Percentiles rank a stretch among this genome's conserved stretches.
Conservation (phyloP, 2,888 invertebrate species). For the Erebia epiphron region DNA sequence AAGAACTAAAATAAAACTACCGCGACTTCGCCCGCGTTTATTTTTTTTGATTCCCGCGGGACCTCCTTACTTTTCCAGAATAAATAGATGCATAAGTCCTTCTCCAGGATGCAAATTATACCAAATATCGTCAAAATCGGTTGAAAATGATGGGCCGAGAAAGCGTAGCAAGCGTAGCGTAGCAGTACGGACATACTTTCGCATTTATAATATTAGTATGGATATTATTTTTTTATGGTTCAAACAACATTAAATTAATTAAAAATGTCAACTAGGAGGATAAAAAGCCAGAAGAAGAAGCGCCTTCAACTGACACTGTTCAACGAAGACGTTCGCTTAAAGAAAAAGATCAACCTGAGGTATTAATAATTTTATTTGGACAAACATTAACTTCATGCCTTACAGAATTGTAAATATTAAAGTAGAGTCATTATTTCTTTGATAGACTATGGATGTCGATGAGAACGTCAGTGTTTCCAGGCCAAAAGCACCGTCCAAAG, state of each 20-base stretch:
- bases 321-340: constrained; percentile 72
- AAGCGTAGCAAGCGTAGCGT: no score
- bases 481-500: constrained; percentile 12
- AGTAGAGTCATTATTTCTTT: constrained; percentile 19
- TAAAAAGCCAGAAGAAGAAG: constrained; percentile 44
- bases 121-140: no score
- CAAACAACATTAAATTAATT: not conserved
- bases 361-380: constrained; percentile 11
- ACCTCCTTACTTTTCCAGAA: no score
- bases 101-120: no score
- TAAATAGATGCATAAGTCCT: no score
- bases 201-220: no score
- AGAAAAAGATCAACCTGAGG: constrained; percentile 64
- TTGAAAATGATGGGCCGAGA: no score
- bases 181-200: no score
- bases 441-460: constrained; percentile 66
- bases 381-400: not conserved
- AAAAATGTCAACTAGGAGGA: constrained; percentile 44
- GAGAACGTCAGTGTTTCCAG: constrained; percentile 19
- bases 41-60: no score
- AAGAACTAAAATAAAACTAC: no score
- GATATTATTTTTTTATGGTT: not conserved
- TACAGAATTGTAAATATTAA: constrained; percentile 34
- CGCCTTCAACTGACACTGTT: constrained; percentile 62
- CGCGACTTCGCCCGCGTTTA: no score